Evolutionary conservation across 2,888 invertebrate species (phyloP).

Genomic region (Gymnoscelis rufifasciata): DNA sequence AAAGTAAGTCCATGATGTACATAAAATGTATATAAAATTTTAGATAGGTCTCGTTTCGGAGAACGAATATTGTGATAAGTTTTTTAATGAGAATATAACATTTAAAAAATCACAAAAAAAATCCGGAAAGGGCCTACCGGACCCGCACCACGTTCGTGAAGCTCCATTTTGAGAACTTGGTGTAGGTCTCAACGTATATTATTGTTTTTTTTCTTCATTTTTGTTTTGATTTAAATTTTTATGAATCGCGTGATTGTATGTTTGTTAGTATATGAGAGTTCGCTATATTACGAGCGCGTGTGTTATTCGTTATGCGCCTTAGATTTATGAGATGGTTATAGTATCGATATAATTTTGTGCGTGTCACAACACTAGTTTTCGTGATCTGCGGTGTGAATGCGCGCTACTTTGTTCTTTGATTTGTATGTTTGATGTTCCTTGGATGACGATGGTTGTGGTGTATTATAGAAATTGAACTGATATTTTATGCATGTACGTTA

Average conservation of each 20-base stretch:
- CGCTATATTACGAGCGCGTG: constrained; percentile 60
- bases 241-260: constrained; percentile 53
- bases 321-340: constrained; percentile 32
- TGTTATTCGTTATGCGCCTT: constrained; percentile 74
- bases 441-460: constrained; percentile 23
- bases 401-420: constrained; percentile 13
- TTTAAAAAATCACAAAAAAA: constrained; percentile 55
- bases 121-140: constrained; percentile 55
- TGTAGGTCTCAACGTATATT: constrained; percentile 31
- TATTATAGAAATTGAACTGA: constrained; percentile 25
- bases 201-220: constrained; percentile 47
- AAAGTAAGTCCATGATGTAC: constrained; percentile 50
- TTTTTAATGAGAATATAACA: constrained; percentile 37
- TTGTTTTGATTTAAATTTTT: constrained; percentile 69
- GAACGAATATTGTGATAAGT: constrained; percentile 56
- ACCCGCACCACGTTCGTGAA: constrained; percentile 50
- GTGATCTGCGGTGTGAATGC: constrained; percentile 18
- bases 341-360: constrained; percentile 42
- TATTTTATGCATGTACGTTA: constrained; percentile 17
- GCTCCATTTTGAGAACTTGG: constrained; percentile 26
- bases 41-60: constrained; percentile 50
- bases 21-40: constrained; percentile 59
- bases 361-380: constrained; percentile 43
- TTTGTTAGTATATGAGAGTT: constrained; percentile 49
- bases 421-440: constrained; percentile 16